These are phyloP conservation scores for Melieria picta DNA, from an alignment of 2,888 invertebrate species.

Conservation along the genomic window DNA sequence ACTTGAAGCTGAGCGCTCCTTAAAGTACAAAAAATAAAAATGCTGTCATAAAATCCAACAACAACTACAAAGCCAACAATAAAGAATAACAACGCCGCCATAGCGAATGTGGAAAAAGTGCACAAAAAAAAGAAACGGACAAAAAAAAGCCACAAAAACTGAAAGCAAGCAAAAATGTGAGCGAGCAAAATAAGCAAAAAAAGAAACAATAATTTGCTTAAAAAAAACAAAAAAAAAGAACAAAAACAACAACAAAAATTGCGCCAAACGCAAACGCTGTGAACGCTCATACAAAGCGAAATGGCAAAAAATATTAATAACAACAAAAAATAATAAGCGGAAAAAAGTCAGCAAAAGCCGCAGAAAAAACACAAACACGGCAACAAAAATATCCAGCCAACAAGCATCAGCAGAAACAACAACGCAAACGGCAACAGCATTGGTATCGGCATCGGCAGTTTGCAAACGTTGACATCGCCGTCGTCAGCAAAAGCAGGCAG, in stretches of 20 bases:
- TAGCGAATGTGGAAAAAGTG: constrained; percentile 23
- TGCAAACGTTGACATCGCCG: background rate
- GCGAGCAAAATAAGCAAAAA: constrained; percentile 21
- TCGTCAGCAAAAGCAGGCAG: constrained; percentile 1
- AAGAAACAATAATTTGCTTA: constrained; percentile 28
- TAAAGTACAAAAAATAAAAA: constrained; percentile 35
- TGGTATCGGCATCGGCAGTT: background rate
- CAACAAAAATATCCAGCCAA: background rate
- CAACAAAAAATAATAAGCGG: background rate
- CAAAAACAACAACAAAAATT: constrained; percentile 46
- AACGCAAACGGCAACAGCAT: background rate
- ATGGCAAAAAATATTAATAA: constrained; percentile 16
- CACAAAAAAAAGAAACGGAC: constrained; percentile 32
- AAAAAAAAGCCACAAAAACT: constrained; percentile 18
- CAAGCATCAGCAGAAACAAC: background rate
- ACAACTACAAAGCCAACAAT: constrained; percentile 39
- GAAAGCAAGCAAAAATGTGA: constrained; percentile 30
- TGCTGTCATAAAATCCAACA: constrained; percentile 24
- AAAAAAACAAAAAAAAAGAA: constrained; percentile 40
- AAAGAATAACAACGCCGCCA: constrained; percentile 38
- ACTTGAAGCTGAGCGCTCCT: background rate
- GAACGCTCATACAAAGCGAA: constrained; percentile 31
- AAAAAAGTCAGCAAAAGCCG: background rate
- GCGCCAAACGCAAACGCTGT: constrained; percentile 43
- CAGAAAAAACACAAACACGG: background rate